These are phyloP conservation scores for Emydura subglobosa DNA, from an alignment of 2,113 vertebrate genomes.

Conservation along the genomic window DNA sequence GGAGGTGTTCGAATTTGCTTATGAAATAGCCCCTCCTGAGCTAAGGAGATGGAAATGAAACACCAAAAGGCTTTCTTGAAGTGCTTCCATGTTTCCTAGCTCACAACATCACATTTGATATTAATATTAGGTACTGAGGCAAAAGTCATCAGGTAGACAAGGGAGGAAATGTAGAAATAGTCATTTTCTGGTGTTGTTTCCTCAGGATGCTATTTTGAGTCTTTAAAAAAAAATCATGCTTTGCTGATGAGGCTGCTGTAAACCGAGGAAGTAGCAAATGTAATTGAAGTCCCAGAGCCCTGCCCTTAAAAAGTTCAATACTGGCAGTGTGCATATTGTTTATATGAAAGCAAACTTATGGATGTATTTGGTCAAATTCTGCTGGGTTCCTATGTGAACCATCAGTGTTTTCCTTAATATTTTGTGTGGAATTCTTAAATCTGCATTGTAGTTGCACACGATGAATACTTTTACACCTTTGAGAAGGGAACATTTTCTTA, in stretches of 20 bases:
- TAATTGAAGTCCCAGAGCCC: constrained; percentile 67
- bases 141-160: constrained; percentile 68
- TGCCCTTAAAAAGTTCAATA: constrained; percentile 66
- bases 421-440: constrained; percentile 67
- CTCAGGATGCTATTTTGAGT: constrained; percentile 66
- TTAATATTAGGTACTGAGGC: constrained; percentile 73
- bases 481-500: neutral
- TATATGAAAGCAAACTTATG: constrained; percentile 70
- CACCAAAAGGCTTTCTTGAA: constrained; percentile 62
- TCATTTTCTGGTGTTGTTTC: constrained; percentile 63
- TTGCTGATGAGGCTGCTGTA: constrained; percentile 66
- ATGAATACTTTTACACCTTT: constrained; percentile 29
- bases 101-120: constrained; percentile 63
- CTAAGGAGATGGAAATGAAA: constrained; percentile 66
- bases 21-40: constrained; percentile 63
- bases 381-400: constrained; percentile 57
- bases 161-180: constrained; percentile 50
- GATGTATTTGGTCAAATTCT: constrained; percentile 70
- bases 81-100: constrained; percentile 57
- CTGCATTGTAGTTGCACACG: constrained; percentile 34
- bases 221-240: constrained; percentile 38
- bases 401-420: constrained; percentile 65
- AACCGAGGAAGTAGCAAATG: constrained; percentile 69
- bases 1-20: constrained; percentile 67
- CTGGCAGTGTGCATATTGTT: constrained; percentile 67